phyloP scores from a whole-genome alignment of 1,140 invertebrate genomes.

The Cheumatopsyche charites region DNA sequence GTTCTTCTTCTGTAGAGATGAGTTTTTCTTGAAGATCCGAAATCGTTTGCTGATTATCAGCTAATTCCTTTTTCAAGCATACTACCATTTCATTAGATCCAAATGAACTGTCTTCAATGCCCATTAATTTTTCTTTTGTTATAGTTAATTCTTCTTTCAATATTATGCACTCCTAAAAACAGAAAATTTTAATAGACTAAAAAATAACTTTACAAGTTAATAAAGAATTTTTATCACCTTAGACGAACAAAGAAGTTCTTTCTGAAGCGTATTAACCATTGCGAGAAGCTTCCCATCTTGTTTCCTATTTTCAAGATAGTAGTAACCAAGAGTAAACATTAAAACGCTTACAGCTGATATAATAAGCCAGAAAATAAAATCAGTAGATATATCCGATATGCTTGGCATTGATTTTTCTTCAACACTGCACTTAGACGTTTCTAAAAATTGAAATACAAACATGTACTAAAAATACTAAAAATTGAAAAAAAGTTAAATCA shows the following conservation, averaged over 20 bases:
- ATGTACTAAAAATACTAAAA: not conserved
- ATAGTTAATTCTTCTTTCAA: conserved; percentile 68
- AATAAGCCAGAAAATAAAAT: conserved; percentile 59
- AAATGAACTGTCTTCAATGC: conserved; percentile 72
- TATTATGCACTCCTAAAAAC: conserved; percentile 67
- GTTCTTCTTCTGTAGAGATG: conserved; percentile 53
- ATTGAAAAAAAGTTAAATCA: not conserved
- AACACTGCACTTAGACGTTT: conserved; percentile 34
- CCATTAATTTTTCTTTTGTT: conserved; percentile 65
- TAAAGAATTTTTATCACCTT: conserved; percentile 58
- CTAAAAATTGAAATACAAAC: not conserved
- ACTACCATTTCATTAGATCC: conserved; percentile 75
- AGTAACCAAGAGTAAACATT: conserved; percentile 76
- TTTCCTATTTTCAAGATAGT: conserved; percentile 75
- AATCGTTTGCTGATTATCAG: conserved; percentile 54
- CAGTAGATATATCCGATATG: conserved; percentile 40
- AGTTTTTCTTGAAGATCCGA: conserved; percentile 55
- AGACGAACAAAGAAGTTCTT: conserved; percentile 58
- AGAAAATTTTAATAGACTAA: conserved; percentile 27
- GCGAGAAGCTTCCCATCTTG: conserved; percentile 62
- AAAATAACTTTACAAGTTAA: conserved; percentile 49
- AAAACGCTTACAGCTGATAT: conserved; percentile 73
- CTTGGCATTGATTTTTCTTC: conserved; percentile 33
- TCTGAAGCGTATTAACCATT: conserved; percentile 59
- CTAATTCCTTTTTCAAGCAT: conserved; percentile 66